phyloP scores from a whole-genome alignment of 2,113 vertebrate genomes.

The Mandrillus leucophaeus region DNA sequence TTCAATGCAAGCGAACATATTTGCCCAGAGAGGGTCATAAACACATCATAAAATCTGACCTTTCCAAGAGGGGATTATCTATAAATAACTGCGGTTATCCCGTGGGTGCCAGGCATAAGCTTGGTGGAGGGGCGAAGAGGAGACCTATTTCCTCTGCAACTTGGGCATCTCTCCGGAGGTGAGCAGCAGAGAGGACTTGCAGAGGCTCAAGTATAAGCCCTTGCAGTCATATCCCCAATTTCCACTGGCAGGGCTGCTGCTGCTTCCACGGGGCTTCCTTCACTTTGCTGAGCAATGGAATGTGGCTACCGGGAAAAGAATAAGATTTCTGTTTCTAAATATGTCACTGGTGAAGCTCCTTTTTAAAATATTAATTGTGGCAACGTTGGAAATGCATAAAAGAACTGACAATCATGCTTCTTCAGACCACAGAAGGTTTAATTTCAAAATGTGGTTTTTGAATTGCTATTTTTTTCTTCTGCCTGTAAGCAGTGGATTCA shows the following conservation, averaged over 20 bases:
- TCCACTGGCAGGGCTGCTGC: conserved; percentile 29
- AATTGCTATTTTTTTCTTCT: conserved; percentile 70
- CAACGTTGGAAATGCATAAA: conserved; percentile 77
- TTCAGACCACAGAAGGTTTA: conserved; percentile 74
- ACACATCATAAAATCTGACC: conserved; percentile 82
- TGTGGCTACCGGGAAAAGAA: conserved; percentile 64
- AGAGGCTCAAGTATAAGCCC: conserved; percentile 73
- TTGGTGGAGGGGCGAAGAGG: conserved; percentile 50
- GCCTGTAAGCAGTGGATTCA: conserved; percentile 69
- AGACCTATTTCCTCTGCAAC: conserved; percentile 71
- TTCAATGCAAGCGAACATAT: conserved; percentile 56
- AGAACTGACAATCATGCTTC: conserved; percentile 77
- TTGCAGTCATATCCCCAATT: conserved; percentile 30
- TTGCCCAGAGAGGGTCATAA: conserved; percentile 63
- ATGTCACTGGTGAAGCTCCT: conserved; percentile 75
- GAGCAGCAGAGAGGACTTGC: conserved; percentile 75
- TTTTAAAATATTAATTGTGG: conserved; percentile 79
- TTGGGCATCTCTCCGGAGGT: conserved; percentile 38
- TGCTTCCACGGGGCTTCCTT: conserved; percentile 67
- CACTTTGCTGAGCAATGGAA: conserved; percentile 68
- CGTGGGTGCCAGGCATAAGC: conserved; percentile 74
- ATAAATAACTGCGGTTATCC: conserved; percentile 85
- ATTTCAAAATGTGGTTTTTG: conserved; percentile 70
- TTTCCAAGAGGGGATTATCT: conserved; percentile 83
- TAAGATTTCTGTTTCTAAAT: conserved; percentile 81